phyloP scores from a whole-genome alignment of 2,797 vertebrate genomes.

The Poeciliopsis presidionis region DNA sequence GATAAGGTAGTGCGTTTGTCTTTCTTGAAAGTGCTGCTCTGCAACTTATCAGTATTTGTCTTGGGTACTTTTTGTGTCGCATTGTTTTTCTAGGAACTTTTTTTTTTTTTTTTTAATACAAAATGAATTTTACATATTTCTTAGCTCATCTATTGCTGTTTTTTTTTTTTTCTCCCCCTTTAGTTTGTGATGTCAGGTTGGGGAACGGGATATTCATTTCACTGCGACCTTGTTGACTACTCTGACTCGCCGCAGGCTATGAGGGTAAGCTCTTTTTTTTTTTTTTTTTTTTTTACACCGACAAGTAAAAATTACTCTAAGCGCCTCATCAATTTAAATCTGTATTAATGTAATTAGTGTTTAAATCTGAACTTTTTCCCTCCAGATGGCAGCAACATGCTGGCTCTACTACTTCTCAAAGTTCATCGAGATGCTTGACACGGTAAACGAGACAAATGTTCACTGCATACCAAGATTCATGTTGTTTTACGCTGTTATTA shows the following conservation, averaged over 20 bases:
- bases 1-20: background rate
- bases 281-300: background rate
- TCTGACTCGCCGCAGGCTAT: conserved; percentile 87
- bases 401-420: conserved; percentile 99
- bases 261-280: conserved; percentile 83
- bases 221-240: conserved; percentile 92
- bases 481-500: background rate
- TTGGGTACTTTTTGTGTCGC: background rate
- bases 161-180: background rate
- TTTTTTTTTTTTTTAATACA: background rate
- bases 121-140: background rate
- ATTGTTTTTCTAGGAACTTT: background rate
- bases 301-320: background rate
- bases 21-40: background rate
- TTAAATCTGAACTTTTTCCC: conserved; percentile 29
- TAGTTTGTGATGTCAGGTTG: conserved; percentile 98
- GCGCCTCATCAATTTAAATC: background rate
- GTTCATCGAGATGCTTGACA: conserved; percentile 96
- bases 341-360: background rate
- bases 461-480: background rate
- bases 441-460: conserved; percentile 84
- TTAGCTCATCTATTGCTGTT: background rate
- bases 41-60: background rate
- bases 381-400: conserved; percentile 91
- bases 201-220: conserved; percentile 94